phyloP scores from a whole-genome alignment of 1,140 invertebrate genomes.

The Telenomus remus region DNA sequence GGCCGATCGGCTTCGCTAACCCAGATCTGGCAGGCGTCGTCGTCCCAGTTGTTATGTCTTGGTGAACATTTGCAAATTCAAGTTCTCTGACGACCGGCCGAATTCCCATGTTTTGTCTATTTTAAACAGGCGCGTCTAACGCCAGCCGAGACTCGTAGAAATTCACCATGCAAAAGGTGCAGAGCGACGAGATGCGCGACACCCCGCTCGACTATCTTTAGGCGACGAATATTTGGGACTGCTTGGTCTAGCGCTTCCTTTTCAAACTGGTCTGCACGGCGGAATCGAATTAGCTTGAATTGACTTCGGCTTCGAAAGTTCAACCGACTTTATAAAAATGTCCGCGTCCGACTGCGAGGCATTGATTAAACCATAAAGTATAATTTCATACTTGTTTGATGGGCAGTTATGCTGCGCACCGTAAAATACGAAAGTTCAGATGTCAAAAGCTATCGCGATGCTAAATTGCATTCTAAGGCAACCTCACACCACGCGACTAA shows the following conservation, averaged over 20 bases:
- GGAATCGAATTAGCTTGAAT: no score
- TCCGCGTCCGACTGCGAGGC: no score
- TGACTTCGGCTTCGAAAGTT: no score
- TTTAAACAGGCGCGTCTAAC: conserved; percentile 21
- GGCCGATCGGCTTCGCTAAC: not conserved
- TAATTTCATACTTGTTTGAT: no score
- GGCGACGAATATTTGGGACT: conserved; percentile 1
- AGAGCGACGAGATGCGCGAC: conserved; percentile 5
- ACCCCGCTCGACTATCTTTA: conserved; percentile 22
- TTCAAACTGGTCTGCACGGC: no score
- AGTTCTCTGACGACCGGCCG: conserved; percentile 24
- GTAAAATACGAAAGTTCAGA: no score
- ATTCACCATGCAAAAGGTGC: conserved; percentile 13
- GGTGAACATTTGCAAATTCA: conserved; percentile 20
- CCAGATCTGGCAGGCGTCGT: conserved; percentile 3
- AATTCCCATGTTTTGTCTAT: conserved; percentile 38
- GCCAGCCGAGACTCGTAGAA: conserved; percentile 4
- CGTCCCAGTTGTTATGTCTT: conserved; percentile 14
- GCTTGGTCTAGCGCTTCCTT: not conserved
- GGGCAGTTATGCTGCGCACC: no score
- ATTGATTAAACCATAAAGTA: no score
- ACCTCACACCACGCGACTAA: no score
- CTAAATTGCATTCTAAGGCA: no score
- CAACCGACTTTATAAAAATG: no score
- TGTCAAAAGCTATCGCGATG: no score